These are phyloP conservation scores for Stratiolaelaps scimitus DNA, from an alignment of 1,140 invertebrate species.

Conservation along the genomic window DNA sequence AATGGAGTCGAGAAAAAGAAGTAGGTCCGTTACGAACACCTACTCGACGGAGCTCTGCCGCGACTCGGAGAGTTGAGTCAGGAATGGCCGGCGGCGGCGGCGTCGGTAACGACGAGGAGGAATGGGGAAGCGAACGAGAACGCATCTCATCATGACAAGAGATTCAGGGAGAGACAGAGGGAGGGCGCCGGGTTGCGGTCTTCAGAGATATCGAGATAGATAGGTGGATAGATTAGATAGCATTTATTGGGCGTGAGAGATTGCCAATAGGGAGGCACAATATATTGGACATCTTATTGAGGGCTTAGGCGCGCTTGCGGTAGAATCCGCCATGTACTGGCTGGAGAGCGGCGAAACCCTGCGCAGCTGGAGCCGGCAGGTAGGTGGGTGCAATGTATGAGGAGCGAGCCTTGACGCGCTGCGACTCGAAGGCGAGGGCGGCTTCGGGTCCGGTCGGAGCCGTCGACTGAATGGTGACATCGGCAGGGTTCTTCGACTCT, in stretches of 20 bases:
- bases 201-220: too few relatives aligned
- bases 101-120: too few relatives aligned
- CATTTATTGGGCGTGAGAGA: slow-evolving; percentile 4
- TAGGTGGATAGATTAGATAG: not conserved
- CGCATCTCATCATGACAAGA: not conserved
- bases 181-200: not conserved
- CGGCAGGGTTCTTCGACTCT: slow-evolving; percentile 27
- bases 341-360: slow-evolving; percentile 21
- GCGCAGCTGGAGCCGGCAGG: slow-evolving; percentile 17
- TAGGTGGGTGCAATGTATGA: not conserved
- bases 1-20: too few relatives aligned
- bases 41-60: too few relatives aligned
- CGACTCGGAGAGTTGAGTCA: too few relatives aligned
- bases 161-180: not conserved
- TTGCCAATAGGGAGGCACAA: not conserved
- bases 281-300: slow-evolving; percentile 5
- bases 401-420: slow-evolving; percentile 9
- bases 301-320: slow-evolving; percentile 16
- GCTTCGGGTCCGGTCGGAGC: slow-evolving; percentile 25
- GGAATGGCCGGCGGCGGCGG: too few relatives aligned
- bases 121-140: too few relatives aligned
- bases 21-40: too few relatives aligned
- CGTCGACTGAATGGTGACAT: slow-evolving; percentile 22
- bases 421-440: slow-evolving; percentile 16
- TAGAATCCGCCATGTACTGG: slow-evolving; percentile 6